Evolutionary conservation across 2,113 vertebrate genomes (phyloP), one percentile per base, ranked within the genome.

Genomic region (Spheniscus mendiculus): DNA sequence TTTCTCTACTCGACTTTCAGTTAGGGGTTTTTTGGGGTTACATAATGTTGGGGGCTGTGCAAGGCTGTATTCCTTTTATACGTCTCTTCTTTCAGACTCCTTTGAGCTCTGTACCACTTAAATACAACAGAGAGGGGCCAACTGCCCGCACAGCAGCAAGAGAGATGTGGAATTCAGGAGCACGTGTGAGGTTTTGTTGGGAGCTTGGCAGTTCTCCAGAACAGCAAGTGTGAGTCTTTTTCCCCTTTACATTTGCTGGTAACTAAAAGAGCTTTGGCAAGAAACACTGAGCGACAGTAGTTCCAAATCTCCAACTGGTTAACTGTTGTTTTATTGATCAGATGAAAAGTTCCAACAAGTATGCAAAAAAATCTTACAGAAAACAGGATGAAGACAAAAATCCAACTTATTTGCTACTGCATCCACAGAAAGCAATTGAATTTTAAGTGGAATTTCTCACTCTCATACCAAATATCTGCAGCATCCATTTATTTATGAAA

Each of bases 11-110:
- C 32, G n/a, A 4, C 56, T 59, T 70, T n/a, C 53, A 42, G 50
- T 18, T 25, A 6, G 42, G n/a, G 26, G 5, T 6, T 0, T 26
- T 26, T 20, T 9, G 1, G 8, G 10, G 25, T 40, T 79, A 12
- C 1, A 1, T 47, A 12, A 21, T 14, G 21, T 2, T 36, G n/a
- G 40, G 72, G 23, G 19, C 56, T 47, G 32, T 38, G 17, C 59
- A 15, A 26, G 22, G 42, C 53, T 1, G 0, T 16, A 4, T 58
- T 63, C 62, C 52, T 74, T 56, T 63, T 12, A 27, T 22, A 18
- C 29, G 5, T 42, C 62, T 76, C 58, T 74, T 74, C 49, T 59
- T 63, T 45, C 56, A 58, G 67, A 5, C 56, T 36, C 38, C 30
- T 63, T 61, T 70, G 83, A 80, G 30, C 55, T 87, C 61, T n/a